Evolutionary conservation across 2,113 vertebrate genomes (phyloP), one percentile per base, ranked within the genome.

Genomic region (Protomyctophum bolini): DNA sequence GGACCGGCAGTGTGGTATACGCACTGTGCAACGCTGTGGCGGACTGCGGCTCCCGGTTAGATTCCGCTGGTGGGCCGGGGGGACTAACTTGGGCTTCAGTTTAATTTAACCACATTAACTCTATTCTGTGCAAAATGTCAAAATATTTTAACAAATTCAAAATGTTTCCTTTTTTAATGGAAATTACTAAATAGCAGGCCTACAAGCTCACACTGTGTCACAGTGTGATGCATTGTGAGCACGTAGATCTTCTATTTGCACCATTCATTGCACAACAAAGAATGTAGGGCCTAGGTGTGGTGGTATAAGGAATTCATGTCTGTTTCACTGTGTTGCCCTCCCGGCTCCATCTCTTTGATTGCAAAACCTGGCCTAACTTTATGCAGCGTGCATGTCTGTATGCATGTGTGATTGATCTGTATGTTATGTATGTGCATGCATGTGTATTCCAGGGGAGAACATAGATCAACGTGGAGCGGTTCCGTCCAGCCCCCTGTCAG

Each of bases 391-490:
- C 21, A 21, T 41, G 33, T 33, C 56, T 76, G 72, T 55, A 21
- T 21, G 21, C 21, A 21, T 21, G 21, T 21, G 21, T 21, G 21
- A 21, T 21, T 21, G 21, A 21, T 21, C 21, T 21, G 21, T 21
- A 21, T 21, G 21, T 21, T 21, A 21, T 21, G 75, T 58, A 52
- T 9, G 28, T 57, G 78, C 63, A 56, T 76, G 68, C 73, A 50
- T 66, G 63, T 69, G 41, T 65, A 70, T 71, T 78, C 73, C 72
- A 77, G 82, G 68, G 70, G 62, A 77, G 73, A 77, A 78, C 84
- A 93, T 92, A 83, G 81, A 90, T 91, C 84, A 86, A 82, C 78
- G 79, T 83, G 70, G 88, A 91, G 87, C 76, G 84, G 75, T 80
- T 81, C 66, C 59, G 33, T 81, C 78, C 75, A 73, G 75, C 59